Evolutionary conservation across 2,888 invertebrate genomes (phyloP).

Genomic region (Lysandra coridon): DNA sequence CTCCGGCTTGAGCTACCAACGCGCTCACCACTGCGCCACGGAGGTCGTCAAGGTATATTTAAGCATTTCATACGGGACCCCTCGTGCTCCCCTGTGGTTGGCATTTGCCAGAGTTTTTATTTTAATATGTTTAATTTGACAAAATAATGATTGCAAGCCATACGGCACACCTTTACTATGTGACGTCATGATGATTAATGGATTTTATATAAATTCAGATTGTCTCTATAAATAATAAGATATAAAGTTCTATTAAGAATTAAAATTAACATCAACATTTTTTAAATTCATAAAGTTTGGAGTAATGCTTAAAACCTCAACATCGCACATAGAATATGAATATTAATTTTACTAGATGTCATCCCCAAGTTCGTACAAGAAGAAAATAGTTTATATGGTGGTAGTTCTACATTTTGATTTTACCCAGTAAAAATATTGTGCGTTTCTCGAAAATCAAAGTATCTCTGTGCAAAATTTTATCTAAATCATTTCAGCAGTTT

Average conservation of each 20-base stretch:
- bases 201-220: constrained; percentile 8
- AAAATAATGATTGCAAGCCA: constrained; percentile 11
- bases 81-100: no score
- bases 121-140: constrained; percentile 11
- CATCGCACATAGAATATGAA: no score
- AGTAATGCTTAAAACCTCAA: not conserved
- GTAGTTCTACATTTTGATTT: no score
- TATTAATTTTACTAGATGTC: no score
- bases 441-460: not conserved
- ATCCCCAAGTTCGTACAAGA: no score
- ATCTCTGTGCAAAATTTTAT: not conserved
- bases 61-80: no score
- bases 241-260: constrained; percentile 1
- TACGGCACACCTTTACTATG: constrained; percentile 6
- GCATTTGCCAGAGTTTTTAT: no score
- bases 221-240: not conserved
- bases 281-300: not conserved
- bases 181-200: constrained; percentile 3
- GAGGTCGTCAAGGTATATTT: no score
- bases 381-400: no score
- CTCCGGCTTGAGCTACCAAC: no score
- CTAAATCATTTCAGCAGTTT: not conserved
- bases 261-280: not conserved
- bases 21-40: no score
- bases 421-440: not conserved